Evolutionary conservation across 92 coral and sea anemone genomes (phyloP).

Genomic region (Plumapathes pennacea): DNA sequence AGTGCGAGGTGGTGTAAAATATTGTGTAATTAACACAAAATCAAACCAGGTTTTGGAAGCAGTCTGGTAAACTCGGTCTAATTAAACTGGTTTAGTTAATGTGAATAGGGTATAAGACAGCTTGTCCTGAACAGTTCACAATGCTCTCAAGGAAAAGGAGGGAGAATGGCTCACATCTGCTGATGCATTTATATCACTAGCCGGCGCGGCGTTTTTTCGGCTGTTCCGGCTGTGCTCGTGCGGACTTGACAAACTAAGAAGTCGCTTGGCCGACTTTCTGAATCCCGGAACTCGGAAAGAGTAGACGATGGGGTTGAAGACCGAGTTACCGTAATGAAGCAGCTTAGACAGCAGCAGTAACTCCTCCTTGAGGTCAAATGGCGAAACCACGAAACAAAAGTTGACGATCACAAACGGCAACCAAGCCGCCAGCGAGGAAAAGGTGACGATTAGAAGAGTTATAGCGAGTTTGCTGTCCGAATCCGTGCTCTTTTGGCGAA

Average conservation of each 20-base stretch:
- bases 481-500: conserved; percentile 20
- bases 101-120: too few relatives aligned
- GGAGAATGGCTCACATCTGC: too few relatives aligned
- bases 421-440: conserved; percentile 40
- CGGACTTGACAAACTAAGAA: conserved; percentile 8
- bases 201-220: too few relatives aligned
- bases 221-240: too few relatives aligned
- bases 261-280: conserved; percentile 15
- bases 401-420: conserved; percentile 47
- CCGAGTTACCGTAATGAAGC: conserved; percentile 51
- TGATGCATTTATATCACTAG: too few relatives aligned
- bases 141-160: too few relatives aligned
- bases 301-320: conserved; percentile 47
- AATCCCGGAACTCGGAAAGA: conserved; percentile 49
- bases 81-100: too few relatives aligned
- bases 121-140: too few relatives aligned
- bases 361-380: conserved; percentile 8
- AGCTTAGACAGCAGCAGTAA: conserved; percentile 31
- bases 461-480: conserved; percentile 39
- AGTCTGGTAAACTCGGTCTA: too few relatives aligned
- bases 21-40: too few relatives aligned
- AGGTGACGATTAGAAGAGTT: conserved; percentile 37
- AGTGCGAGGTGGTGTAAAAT: too few relatives aligned
- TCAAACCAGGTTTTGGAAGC: too few relatives aligned
- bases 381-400: conserved; percentile 31